A percentile compares a stretch with the other conserved stretches of the same genome.
Conservation (phyloP, 2,113 vertebrate genomes). For the Maccullochella peelii region DNA sequence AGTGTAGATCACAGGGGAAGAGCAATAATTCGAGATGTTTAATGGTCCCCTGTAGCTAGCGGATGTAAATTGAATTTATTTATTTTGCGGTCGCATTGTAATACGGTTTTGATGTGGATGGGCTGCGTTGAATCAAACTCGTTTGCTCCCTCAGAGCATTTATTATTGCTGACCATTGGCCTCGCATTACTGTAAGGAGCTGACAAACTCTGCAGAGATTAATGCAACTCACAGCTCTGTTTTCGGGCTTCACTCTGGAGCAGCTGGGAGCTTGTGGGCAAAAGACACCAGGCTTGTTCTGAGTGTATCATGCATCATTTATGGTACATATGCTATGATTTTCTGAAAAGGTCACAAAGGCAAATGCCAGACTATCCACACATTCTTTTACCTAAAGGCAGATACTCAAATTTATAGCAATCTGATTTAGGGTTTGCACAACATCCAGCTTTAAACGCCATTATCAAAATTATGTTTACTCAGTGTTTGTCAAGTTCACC, state of each 20-base stretch:
- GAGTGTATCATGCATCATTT: conserved; percentile 11
- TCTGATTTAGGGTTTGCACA: not conserved
- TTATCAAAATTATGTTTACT: too few relatives aligned
- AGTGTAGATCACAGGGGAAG: conserved; percentile 33
- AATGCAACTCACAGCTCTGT: conserved; percentile 21
- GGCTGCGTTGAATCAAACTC: conserved; percentile 35
- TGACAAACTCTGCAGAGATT: conserved; percentile 57
- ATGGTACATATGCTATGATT: not conserved
- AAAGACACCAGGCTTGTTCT: not conserved
- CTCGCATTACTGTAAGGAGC: conserved; percentile 30
- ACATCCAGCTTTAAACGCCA: not conserved
- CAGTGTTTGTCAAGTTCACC: not conserved
- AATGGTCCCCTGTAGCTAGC: conserved; percentile 37
- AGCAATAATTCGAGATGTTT: conserved; percentile 55
- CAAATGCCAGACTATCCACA: not conserved
- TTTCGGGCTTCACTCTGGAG: conserved; percentile 6
- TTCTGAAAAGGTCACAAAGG: not conserved
- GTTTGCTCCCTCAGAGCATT: conserved; percentile 45
- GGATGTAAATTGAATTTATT: conserved; percentile 57
- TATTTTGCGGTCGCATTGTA: conserved; percentile 32
- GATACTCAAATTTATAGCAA: not conserved
- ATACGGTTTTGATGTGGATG: conserved; percentile 47
- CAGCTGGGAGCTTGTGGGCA: not conserved
- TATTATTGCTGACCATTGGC: conserved; percentile 53
- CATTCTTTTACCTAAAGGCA: not conserved